Percentiles rank a stretch among this genome's conserved stretches.
These are phyloP conservation scores for Rhingia rostrata DNA, from an alignment of 2,888 invertebrate species.

Conservation along the genomic window DNA sequence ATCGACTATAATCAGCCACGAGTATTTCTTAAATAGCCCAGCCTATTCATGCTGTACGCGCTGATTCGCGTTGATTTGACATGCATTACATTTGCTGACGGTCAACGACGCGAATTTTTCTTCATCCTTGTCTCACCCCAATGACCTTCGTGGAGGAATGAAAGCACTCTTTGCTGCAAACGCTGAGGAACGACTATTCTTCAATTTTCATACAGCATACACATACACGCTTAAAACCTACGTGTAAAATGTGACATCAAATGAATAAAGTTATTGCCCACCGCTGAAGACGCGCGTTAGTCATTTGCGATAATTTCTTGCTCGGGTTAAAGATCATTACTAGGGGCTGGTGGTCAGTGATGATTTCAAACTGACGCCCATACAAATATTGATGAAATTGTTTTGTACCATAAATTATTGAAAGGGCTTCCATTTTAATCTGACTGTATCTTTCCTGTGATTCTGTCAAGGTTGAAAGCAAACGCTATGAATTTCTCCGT, in stretches of 20 bases:
- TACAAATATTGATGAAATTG: conserved; percentile 73
- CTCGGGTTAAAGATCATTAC: conserved; percentile 65
- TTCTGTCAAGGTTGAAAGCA: too few relatives aligned
- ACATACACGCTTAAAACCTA: conserved; percentile 44
- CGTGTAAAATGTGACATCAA: conserved; percentile 41
- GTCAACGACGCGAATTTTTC: conserved; percentile 46
- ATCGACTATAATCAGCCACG: conserved; percentile 80
- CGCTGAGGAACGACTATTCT: conserved; percentile 38
- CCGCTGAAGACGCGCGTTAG: conserved; percentile 58
- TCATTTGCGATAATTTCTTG: conserved; percentile 65
- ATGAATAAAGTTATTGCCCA: conserved; percentile 62
- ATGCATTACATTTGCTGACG: conserved; percentile 24
- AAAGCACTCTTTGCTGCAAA: conserved; percentile 32
- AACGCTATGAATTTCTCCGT: too few relatives aligned
- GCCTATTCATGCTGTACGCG: conserved; percentile 82
- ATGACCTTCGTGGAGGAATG: conserved; percentile 63
- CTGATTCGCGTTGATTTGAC: conserved; percentile 56
- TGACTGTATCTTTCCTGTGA: too few relatives aligned
- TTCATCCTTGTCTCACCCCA: conserved; percentile 68
- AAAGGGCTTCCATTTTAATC: too few relatives aligned
- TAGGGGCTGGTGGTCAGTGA: conserved; percentile 67
- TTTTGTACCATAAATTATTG: conserved; percentile 68
- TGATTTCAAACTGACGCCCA: conserved; percentile 60
- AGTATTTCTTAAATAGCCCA: conserved; percentile 78
- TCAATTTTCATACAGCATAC: conserved; percentile 43